Conservation (phyloP, 2,113 vertebrate genomes). For the Numenius arquata region DNA sequence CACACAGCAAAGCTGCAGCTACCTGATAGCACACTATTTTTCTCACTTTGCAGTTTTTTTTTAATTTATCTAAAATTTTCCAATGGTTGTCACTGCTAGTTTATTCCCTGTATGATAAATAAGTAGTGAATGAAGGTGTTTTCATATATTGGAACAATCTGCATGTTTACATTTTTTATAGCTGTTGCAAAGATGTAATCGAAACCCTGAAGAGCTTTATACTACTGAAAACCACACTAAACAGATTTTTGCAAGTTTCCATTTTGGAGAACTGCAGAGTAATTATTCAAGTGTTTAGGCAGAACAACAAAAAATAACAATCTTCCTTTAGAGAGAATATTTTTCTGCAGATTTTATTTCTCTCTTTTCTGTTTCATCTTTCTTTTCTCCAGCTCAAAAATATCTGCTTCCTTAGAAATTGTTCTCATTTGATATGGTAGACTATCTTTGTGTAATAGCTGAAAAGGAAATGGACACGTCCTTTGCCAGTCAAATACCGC, state of each 20-base stretch:
- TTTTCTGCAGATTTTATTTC: background rate
- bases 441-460: background rate
- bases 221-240: background rate
- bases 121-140: background rate
- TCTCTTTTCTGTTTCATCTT: background rate
- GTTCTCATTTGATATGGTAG: background rate
- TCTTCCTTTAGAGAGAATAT: background rate
- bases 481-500: background rate
- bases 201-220: constrained; percentile 17
- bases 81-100: background rate
- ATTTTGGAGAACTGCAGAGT: background rate
- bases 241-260: background rate
- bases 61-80: background rate
- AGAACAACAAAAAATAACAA: background rate
- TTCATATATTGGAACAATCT: constrained; percentile 1
- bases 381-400: background rate
- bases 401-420: background rate
- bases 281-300: background rate
- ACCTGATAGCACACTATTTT: background rate
- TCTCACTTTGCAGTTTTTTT: background rate
- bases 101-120: background rate
- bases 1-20: constrained; percentile 5
- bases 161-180: constrained; percentile 36
- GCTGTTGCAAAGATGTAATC: constrained; percentile 15
- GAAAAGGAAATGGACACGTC: background rate